Evolutionary conservation across 2,888 invertebrate species (phyloP).

Genomic region (Caenorhabditis sp.): DNA sequence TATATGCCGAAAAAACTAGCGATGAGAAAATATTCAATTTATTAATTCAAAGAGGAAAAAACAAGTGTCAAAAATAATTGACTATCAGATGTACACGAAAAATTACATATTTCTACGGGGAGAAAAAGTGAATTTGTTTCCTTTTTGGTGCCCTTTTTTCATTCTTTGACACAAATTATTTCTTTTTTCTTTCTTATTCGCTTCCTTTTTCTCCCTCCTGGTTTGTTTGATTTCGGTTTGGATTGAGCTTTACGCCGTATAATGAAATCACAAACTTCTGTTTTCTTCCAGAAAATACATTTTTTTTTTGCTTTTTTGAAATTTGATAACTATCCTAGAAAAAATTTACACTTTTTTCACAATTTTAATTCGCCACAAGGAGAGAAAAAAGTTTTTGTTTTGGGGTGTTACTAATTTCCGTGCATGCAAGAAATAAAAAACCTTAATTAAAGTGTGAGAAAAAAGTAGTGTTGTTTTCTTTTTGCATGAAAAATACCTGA

Average conservation of each 20-base stretch:
- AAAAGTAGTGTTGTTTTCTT: too few species aligned
- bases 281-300: not conserved
- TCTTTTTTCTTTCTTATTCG: not conserved
- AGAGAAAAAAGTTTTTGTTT: not conserved
- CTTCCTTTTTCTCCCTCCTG: not conserved
- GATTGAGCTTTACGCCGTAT: not conserved
- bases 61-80: not conserved
- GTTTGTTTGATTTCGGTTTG: not conserved
- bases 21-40: not conserved
- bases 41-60: not conserved
- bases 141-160: slow-evolving; percentile 1
- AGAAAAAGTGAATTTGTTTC: not conserved
- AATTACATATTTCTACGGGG: not conserved
- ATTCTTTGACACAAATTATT: not conserved
- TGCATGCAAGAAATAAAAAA: too few species aligned
- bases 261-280: not conserved
- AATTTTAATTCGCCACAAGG: not conserved
- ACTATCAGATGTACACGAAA: not conserved
- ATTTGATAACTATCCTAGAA: not conserved
- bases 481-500: not conserved
- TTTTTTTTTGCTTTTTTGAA: not conserved
- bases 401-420: not conserved
- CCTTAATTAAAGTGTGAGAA: too few species aligned
- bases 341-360: not conserved
- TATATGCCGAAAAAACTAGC: too few species aligned